A percentile compares a stretch with the other conserved stretches of the same genome.
Conservation (phyloP, 2,797 vertebrate genomes). For the Pelodytes ibericus region DNA sequence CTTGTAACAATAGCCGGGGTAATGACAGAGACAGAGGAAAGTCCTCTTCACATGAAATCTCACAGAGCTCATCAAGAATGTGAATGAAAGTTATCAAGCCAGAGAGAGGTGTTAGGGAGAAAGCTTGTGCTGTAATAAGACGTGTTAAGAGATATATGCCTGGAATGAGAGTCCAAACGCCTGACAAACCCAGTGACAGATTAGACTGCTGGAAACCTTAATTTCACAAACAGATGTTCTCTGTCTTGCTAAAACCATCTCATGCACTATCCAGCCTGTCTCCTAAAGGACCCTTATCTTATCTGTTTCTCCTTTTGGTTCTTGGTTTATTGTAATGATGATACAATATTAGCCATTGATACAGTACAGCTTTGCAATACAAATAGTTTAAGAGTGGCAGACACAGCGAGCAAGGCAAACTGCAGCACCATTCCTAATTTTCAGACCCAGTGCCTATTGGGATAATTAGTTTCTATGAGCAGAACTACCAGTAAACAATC, state of each 20-base stretch:
- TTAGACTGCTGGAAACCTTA: constrained; percentile 2
- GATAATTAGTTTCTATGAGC: too few relatives aligned
- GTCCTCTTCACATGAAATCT: background rate
- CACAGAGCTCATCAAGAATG: background rate
- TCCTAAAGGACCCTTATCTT: constrained; percentile 39
- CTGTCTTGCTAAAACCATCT: constrained; percentile 21
- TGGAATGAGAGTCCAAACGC: background rate
- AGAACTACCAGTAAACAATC: too few relatives aligned
- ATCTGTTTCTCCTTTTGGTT: constrained; percentile 25
- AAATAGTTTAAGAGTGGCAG: background rate
- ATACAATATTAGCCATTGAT: background rate
- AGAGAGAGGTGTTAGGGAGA: background rate
- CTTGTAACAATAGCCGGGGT: too few relatives aligned
- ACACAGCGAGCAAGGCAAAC: too few relatives aligned
- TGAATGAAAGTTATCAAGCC: background rate
- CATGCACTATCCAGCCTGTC: constrained; percentile 10
- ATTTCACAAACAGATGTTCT: constrained; percentile 44
- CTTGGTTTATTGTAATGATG: background rate
- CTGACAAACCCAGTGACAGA: background rate
- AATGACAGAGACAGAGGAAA: background rate
- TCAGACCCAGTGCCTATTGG: too few relatives aligned
- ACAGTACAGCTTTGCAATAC: background rate
- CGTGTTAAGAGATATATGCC: constrained; percentile 37
- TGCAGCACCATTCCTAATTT: too few relatives aligned
- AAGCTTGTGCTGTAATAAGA: constrained; percentile 15